Percentiles rank a stretch among this genome's conserved stretches.
phyloP scores from a whole-genome alignment of 2,113 vertebrate species.

The Otolemur garnettii region DNA sequence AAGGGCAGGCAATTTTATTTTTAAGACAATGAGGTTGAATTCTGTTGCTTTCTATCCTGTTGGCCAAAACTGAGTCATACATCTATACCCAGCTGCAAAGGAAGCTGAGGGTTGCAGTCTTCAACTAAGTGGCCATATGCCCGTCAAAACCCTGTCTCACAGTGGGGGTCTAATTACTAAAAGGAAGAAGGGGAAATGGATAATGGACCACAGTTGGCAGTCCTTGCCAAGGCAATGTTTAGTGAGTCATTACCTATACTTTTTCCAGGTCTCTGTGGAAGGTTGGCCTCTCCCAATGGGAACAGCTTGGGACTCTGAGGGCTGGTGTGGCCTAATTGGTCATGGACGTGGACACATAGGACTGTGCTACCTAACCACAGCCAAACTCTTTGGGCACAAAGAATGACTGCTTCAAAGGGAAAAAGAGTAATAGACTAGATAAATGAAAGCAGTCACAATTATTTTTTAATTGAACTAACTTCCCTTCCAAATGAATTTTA shows the following conservation, averaged over 20 bases:
- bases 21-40: background rate
- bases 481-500: background rate
- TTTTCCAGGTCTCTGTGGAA: background rate
- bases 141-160: background rate
- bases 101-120: background rate
- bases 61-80: background rate
- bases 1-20: background rate
- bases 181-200: background rate
- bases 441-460: background rate
- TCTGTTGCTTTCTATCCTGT: background rate
- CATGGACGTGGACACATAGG: background rate
- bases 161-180: background rate
- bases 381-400: background rate
- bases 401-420: background rate
- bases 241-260: background rate
- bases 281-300: too few species aligned
- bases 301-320: background rate
- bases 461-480: background rate
- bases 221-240: too few species aligned
- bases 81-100: background rate
- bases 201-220: fast-evolving
- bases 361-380: background rate
- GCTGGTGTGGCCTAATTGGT: background rate
- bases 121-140: background rate
- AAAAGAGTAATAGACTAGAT: background rate